Evolutionary conservation across 1,140 invertebrate genomes (phyloP), one percentile per base, ranked within the genome.

Genomic region (Hermetia illucens): DNA sequence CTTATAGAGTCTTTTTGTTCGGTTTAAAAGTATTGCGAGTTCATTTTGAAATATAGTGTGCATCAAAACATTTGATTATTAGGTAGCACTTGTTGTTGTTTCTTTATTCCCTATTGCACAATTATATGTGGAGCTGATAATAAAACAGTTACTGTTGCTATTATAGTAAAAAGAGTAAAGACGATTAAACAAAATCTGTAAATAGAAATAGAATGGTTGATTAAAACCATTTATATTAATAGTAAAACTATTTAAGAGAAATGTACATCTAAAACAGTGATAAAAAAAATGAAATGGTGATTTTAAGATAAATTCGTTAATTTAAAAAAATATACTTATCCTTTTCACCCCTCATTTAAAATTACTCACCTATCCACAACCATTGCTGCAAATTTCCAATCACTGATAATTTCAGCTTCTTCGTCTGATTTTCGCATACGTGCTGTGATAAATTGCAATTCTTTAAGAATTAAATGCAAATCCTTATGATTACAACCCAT

Each of bases 311-410:
- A 29, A 29, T 29, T 15, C n/a, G 16, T 29, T 13, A 25, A 25
- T 29, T 15, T 29, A 29, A 12, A 13, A 29, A 12, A 29, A 29
- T 25, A 25, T 25, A 25, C n/a, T 8, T 25, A n/a, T n/a, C n/a
- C n/a, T n/a, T n/a, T n/a, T n/a, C n/a, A n/a, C n/a, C n/a, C n/a
- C n/a, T 4, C n/a, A 39, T 31, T 31, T 5, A 13, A 32, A 10
- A 10, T 12, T n/a, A 21, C 52, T 45, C 44, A 78, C 77, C 77
- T 77, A 69, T 98, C 94, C 52, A 98, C 89, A 49, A 98, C 94
- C 90, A 97, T 89, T 44, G 94, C 94, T 37, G 95, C 94, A 64
- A 98, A 98, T 63, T 97, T 97, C 95, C 95, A 99, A 62, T 98
- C 94, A 59, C 79, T 86, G 44, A 90, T 88, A 32, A 91, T 71